Evolutionary conservation across 2,888 invertebrate species (phyloP).

Genomic region (Elgonia sp.): DNA sequence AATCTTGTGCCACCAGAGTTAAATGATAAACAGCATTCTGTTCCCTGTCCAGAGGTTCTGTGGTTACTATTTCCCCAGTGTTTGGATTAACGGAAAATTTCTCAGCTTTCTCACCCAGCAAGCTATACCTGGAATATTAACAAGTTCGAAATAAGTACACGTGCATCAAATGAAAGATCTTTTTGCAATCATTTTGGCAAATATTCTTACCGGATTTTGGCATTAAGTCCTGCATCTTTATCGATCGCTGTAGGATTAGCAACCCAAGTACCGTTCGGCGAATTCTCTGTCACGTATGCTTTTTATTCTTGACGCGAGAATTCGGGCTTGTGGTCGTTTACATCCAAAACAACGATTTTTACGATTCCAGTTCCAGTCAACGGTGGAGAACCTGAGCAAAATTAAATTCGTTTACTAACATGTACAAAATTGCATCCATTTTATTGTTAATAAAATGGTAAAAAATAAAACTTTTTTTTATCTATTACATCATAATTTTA

Average conservation of each 20-base stretch:
- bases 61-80: constrained; percentile 93
- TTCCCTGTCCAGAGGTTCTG: constrained; percentile 93
- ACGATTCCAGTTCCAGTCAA: constrained; percentile 97
- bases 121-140: constrained; percentile 91
- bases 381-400: constrained; percentile 93
- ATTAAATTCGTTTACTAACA: neutral
- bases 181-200: no score
- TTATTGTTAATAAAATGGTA: neutral
- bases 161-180: no score
- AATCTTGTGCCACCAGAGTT: constrained; percentile 95
- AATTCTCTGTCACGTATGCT: constrained; percentile 94
- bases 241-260: constrained; percentile 93
- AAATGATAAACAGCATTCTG: constrained; percentile 92
- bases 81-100: constrained; percentile 93
- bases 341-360: constrained; percentile 95
- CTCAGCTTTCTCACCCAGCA: constrained; percentile 94
- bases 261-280: constrained; percentile 92
- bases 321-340: constrained; percentile 97
- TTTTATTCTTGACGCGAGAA: constrained; percentile 94
- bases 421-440: neutral
- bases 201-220: constrained; percentile 91
- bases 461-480: no score
- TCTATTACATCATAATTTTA: no score
- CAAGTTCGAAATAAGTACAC: no score
- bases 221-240: constrained; percentile 94